phyloP scores from a whole-genome alignment of 92 coral and sea anemone species.

The Actinostola sp. region DNA sequence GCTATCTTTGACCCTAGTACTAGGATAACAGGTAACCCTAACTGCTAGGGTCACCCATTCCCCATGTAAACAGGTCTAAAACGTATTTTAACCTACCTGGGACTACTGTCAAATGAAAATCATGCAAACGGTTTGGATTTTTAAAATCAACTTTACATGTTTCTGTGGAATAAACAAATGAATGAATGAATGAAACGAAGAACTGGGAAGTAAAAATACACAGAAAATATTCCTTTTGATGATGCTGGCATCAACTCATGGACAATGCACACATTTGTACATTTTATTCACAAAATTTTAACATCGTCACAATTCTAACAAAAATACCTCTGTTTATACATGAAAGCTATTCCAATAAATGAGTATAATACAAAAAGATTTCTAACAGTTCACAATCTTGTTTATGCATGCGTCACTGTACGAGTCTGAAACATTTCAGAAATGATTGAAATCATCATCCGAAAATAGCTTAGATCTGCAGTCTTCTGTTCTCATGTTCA shows the following conservation, averaged over 20 bases:
- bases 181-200: background rate
- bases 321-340: no score
- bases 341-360: background rate
- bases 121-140: slow-evolving; percentile 77
- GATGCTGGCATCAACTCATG: background rate
- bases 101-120: slow-evolving; percentile 80
- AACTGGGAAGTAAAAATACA: background rate
- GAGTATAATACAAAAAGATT: background rate
- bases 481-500: no score
- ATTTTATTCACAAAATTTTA: no score
- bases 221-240: background rate
- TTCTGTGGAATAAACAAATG: slow-evolving; percentile 30
- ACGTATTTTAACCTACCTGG: slow-evolving; percentile 93
- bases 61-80: no score
- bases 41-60: no score
- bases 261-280: background rate
- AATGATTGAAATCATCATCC: slow-evolving; percentile 16
- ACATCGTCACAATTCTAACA: no score
- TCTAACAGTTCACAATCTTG: background rate
- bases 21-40: no score
- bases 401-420: background rate
- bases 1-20: no score
- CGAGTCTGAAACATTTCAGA: no score
- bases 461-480: slow-evolving; percentile 18
- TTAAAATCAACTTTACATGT: slow-evolving; percentile 80